Base-by-base conservation (phyloP, 2,888 invertebrate species). In the Cecidostiba fungosa region DNA sequence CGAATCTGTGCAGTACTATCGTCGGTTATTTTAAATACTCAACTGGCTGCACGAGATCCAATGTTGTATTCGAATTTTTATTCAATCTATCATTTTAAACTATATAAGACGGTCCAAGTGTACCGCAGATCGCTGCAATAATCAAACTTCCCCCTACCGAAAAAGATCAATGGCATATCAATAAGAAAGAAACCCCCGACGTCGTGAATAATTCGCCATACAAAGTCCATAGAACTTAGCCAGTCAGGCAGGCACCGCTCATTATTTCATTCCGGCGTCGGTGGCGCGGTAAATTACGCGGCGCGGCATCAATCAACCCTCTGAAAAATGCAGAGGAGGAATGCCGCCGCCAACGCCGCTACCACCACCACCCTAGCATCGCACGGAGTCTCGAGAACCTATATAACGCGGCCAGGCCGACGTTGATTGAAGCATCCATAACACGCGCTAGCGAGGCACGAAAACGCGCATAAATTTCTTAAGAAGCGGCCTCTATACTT, bases 401-500 rank as follows among this genome's bases (percentile, higher is more conserved):
- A 66, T 66, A 66, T 59, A 59, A 59, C n/a, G 66, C 29, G 66
- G 10, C 54, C 54, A 59, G 32, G 19, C 19, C 76, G 77, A 77
- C 62, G 78, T 78, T 78, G 78, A 70, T 78, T 78, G 69, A 78
- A 50, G 78, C n/a, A 26, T 69, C 47, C 69, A 50, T 50, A 78
- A 69, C 23, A 23, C 69, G 69, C 19, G 39, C 39, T 16, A 14
- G 77, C 62, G 66, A 66, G 66, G 66, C 66, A 66, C 66, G 66
- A 66, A 66, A 66, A 29, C 29, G 66, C 29, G 29, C 29, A 66
- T 66, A 66, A 66, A 66, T 66, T 66, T 66, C 29, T 26, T 66
- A 66, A 66, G 66, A 16, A 26, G 26, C 14, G 26, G 26, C 12
- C 26, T 29, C 26, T 23, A n/a, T n/a, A 26, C 62, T 39, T 39